Evolutionary conservation across 2,797 vertebrate genomes (phyloP), one percentile per base, ranked within the genome.

Genomic region (Sebastolobus altivelis): DNA sequence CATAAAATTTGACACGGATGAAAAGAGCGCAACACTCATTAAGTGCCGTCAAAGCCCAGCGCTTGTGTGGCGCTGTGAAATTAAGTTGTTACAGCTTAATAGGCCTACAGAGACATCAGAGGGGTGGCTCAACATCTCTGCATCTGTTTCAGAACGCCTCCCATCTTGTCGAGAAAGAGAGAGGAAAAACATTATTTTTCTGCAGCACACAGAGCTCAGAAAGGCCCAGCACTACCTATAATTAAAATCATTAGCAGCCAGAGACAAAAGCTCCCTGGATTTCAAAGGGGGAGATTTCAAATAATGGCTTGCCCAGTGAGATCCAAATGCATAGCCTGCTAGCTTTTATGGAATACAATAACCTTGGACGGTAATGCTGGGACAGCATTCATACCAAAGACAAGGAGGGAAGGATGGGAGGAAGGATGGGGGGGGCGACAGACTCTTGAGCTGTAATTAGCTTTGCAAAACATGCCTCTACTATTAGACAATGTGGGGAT

Each of bases 1-100:
- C 88, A 88, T 85, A 72, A 81, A 88, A 90, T 91, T 82, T 88
- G 90, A 89, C 90, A 90, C 78, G 69, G 90, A 89, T 89, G 86
- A 81, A 89, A 83, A 78, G 90, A 88, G 79, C 65, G 54, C 77
- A 79, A 71, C 84, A 80, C 89, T 93, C 83, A 89, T 92, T 92
- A 91, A 87, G 81, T 80, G 89, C 77, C 61, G 65, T 88, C 77
- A 84, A 79, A 87, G 86, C 83, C 74, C 80, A 72, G 73, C 52
- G 87, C 82, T 81, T 73, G 77, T 82, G 77, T 86, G 83, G 82
- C 13, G 62, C 83, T 81, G 82, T 87, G 86, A 92, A 92, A 93
- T 92, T 75, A 91, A 89, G 88, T 84, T 92, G 90, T 85, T 87
- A 83, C 79, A 85, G 85, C 79, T 80, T 89, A 88, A 87, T 89